These are phyloP conservation scores for Panulirus ornatus DNA, from an alignment of 1,140 invertebrate species.

Conservation along the genomic window DNA sequence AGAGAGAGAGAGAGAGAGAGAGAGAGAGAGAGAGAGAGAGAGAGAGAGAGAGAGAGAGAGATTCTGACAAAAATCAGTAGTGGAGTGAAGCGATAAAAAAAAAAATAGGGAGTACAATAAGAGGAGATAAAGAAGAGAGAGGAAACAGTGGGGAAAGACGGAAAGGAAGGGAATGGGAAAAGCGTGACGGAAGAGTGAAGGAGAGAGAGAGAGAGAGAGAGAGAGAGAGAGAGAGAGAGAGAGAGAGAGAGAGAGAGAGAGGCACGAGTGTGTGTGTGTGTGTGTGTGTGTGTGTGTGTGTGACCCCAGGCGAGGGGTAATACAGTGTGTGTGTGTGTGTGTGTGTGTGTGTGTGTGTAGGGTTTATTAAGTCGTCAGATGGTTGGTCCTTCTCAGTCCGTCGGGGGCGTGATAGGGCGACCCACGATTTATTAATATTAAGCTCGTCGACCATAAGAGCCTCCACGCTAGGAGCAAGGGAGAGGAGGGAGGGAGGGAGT, in stretches of 20 bases:
- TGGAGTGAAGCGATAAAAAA: neutral
- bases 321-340: slow-evolving; percentile 19
- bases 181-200: no score
- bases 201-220: no score
- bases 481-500: neutral
- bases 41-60: no score
- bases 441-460: slow-evolving; percentile 4
- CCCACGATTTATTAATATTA: slow-evolving; percentile 44
- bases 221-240: no score
- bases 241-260: no score
- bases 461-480: neutral
- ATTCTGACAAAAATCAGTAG: neutral
- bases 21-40: neutral
- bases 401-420: slow-evolving; percentile 8
- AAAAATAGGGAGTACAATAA: neutral
- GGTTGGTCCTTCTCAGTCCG: slow-evolving; percentile 11
- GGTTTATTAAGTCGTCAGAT: slow-evolving; percentile 48
- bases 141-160: no score
- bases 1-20: neutral
- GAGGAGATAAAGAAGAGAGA: no score
- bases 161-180: neutral
- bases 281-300: neutral
- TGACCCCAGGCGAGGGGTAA: neutral
- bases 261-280: neutral
- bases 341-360: slow-evolving; percentile 27